Evolutionary conservation across 2,888 invertebrate species (phyloP), one percentile per base, ranked within the genome.

Genomic region (Nomada fucata): DNA sequence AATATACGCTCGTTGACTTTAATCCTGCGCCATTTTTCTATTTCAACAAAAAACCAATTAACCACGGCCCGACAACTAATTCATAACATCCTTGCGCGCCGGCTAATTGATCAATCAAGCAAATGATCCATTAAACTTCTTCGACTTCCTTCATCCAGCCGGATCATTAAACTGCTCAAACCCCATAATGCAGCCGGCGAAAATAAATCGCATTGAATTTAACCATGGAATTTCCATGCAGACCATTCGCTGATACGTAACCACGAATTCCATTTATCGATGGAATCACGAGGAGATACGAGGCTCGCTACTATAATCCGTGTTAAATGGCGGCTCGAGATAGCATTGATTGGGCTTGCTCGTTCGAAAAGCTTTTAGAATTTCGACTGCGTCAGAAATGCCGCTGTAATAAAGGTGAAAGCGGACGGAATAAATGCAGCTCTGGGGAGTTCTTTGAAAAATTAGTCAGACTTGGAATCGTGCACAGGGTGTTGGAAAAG

Each of bases 101-200:
- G 47, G n/a, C 59, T 79, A 75, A 82, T 75, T 59, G 68, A 75
- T 36, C 75, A 75, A 82, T 82, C 52, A 68, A 75, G 47, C 60
- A 68, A 59, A 53, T 53, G 75, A 23, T 55, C 68, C 59, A 59
- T 71, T 79, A 53, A 75, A 63, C 47, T 79, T 68, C 64, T 79
- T 70, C 75, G 71, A 57, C 64, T 76, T 76, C 57, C 71, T 75
- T 75, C 60, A 26, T 47, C 47, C 42, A 26, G 50, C 18, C 47
- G 44, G 55, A 65, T n/a, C 53, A 50, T 67, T 61, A 61, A 36
- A 26, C 10, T 36, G 3, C 52, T 10, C 29, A 20, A 29, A 13
- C 20, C 26, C 59, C n/a, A 47, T 47, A 64, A 57, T 50, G 26
- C 55, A 57, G 11, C 4, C 2, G 10, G 42, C 23, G 11, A 69